Evolutionary conservation across 2,888 invertebrate genomes (phyloP).

Genomic region (Phlogophora meticulosa): DNA sequence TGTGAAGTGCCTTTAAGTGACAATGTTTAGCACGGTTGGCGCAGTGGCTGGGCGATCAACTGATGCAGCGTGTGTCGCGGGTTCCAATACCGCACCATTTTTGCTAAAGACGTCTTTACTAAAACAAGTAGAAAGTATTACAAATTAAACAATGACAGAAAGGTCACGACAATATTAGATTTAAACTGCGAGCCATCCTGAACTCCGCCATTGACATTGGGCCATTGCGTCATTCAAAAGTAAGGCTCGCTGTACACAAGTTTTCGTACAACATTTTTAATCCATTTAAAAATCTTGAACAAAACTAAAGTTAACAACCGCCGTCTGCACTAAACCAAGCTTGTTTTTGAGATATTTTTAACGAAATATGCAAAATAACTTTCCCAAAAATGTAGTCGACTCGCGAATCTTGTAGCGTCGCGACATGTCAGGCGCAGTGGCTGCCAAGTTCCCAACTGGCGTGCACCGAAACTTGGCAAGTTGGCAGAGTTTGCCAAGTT

Average conservation of each 20-base stretch:
- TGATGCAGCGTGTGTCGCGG: no score
- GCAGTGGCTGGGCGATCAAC: no score
- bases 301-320: conserved; percentile 11
- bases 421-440: conserved; percentile 53
- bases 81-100: no score
- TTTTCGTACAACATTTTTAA: conserved; percentile 7
- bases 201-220: neutral
- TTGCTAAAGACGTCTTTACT: no score
- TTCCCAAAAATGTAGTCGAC: conserved; percentile 51
- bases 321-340: conserved; percentile 2
- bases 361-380: conserved; percentile 49
- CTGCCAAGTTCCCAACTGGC: conserved; percentile 61
- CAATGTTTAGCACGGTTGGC: no score
- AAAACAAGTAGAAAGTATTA: no score
- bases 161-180: neutral
- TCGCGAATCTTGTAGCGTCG: conserved; percentile 36
- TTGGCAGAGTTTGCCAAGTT: conserved; percentile 54
- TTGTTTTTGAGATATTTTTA: conserved; percentile 32
- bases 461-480: conserved; percentile 56
- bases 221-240: neutral
- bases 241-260: neutral
- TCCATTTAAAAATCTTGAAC: conserved; percentile 12
- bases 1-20: no score
- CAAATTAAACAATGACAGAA: no score
- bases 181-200: no score